Conservation (phyloP, 2,888 invertebrate genomes). For the Daptonema setosum region DNA sequence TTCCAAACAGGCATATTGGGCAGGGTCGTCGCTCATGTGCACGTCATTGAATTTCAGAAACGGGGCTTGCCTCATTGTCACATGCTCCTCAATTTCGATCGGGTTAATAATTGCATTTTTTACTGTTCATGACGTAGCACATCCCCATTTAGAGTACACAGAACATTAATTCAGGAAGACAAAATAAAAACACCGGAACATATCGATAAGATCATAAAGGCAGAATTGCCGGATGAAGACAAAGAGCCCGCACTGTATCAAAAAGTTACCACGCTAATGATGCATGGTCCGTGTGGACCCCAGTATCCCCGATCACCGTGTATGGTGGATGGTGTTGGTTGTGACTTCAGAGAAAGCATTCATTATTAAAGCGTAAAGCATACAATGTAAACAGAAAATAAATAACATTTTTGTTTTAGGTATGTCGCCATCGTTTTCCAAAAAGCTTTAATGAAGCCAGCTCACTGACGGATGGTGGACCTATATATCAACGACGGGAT, state of each 20-base stretch:
- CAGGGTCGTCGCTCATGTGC: no score
- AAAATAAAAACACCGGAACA: background rate
- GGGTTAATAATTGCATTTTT: background rate
- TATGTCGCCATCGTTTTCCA: no score
- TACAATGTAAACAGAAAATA: no score
- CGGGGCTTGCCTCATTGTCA: background rate
- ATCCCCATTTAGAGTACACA: background rate
- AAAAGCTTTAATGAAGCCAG: background rate
- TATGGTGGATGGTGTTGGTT: conserved; percentile 12
- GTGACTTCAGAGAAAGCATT: no score
- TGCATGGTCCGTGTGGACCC: conserved; percentile 19
- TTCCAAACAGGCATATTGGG: background rate
- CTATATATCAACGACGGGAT: background rate
- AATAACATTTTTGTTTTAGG: no score
- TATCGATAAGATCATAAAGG: background rate
- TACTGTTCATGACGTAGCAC: no score
- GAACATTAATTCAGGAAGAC: no score
- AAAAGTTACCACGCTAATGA: conserved; percentile 9
- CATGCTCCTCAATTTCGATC: background rate
- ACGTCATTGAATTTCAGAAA: background rate
- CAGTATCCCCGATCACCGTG: conserved; percentile 9
- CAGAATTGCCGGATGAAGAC: background rate
- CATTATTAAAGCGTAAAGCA: no score
- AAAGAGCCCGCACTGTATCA: background rate
- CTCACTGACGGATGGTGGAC: background rate